Evolutionary conservation across 1,140 invertebrate genomes (phyloP).

Genomic region (Zaprionus kolodkinae): DNA sequence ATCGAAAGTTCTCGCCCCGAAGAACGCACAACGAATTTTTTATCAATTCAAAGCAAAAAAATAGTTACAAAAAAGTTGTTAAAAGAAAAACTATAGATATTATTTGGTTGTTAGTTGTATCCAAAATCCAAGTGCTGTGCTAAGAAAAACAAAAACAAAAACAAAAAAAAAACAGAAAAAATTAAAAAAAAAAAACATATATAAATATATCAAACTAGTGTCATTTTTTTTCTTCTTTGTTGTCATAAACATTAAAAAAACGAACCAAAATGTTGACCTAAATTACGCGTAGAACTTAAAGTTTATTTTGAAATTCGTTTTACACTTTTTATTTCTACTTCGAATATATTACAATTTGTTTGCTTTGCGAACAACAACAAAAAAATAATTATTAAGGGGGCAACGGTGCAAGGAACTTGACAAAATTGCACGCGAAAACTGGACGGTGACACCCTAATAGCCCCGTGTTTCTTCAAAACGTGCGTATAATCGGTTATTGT

Average conservation of each 20-base stretch:
- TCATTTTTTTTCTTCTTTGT: slow-evolving; percentile 41
- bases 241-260: slow-evolving; percentile 37
- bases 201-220: slow-evolving; percentile 22
- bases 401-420: slow-evolving; percentile 36
- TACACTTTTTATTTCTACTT: slow-evolving; percentile 58
- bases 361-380: slow-evolving; percentile 27
- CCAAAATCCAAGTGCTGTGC: slow-evolving; percentile 67
- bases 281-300: slow-evolving; percentile 35
- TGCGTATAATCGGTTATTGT: slow-evolving; percentile 52
- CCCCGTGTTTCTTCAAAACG: slow-evolving; percentile 41
- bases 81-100: slow-evolving; percentile 71
- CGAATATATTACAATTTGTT: slow-evolving; percentile 52
- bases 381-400: slow-evolving; percentile 40
- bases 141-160: slow-evolving; percentile 41
- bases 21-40: slow-evolving; percentile 70
- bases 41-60: slow-evolving; percentile 57
- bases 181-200: slow-evolving; percentile 25
- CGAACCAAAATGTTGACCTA: slow-evolving; percentile 66
- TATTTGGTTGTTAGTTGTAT: slow-evolving; percentile 79
- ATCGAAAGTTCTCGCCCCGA: slow-evolving; percentile 17
- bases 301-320: slow-evolving; percentile 28
- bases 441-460: slow-evolving; percentile 38
- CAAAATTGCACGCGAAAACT: slow-evolving; percentile 60
- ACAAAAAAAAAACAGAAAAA: slow-evolving; percentile 30
- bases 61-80: slow-evolving; percentile 52